phyloP scores from a whole-genome alignment of 2,888 invertebrate species.

The Acanthosoma haemorrhoidale region DNA sequence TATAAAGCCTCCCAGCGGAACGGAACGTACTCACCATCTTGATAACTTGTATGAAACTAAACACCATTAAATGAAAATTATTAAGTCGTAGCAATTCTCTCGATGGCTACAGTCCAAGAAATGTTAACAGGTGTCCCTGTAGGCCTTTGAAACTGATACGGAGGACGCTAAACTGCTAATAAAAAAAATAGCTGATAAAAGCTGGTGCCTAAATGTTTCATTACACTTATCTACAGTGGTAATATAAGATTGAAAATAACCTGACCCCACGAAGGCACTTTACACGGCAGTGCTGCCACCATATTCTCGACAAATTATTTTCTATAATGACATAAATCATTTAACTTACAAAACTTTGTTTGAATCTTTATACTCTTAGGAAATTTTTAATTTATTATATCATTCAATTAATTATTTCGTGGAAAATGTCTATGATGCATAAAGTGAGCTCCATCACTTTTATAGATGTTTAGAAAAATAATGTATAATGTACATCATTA shows the following conservation, averaged over 20 bases:
- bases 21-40: slow-evolving; percentile 30
- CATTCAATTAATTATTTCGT: too few species aligned
- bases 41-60: background rate
- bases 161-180: background rate
- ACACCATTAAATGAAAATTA: background rate
- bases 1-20: slow-evolving; percentile 15
- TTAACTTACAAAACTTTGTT: too few species aligned
- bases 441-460: too few species aligned
- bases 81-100: background rate
- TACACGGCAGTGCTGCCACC: background rate
- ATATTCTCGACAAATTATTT: background rate
- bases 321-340: background rate
- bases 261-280: slow-evolving; percentile 5
- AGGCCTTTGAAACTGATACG: background rate
- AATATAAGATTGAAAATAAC: background rate
- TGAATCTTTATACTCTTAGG: too few species aligned
- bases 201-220: background rate
- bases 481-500: too few species aligned
- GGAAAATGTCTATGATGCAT: too few species aligned
- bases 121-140: background rate
- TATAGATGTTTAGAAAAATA: too few species aligned
- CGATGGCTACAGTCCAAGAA: background rate
- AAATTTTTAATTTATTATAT: background rate
- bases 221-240: background rate
- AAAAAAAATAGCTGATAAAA: background rate